phyloP scores from a whole-genome alignment of 2,888 invertebrate species.

The Synanthedon andrenaeformis region DNA sequence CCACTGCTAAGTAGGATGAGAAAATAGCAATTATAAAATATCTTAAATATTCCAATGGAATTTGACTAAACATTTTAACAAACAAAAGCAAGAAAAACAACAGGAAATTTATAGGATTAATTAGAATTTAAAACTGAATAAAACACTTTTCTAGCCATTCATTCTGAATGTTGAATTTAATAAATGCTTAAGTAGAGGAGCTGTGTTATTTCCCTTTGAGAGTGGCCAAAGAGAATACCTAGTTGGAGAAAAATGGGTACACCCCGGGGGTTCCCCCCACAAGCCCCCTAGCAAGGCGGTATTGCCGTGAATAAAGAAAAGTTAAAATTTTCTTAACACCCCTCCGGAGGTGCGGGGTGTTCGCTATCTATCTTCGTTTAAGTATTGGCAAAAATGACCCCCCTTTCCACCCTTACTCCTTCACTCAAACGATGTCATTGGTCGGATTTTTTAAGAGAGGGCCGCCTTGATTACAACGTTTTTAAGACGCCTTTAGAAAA shows the following conservation, averaged over 20 bases:
- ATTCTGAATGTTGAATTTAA: conserved; percentile 59
- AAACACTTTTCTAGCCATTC: conserved; percentile 52
- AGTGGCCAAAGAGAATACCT: conserved; percentile 57
- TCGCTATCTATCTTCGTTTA: conserved; percentile 64
- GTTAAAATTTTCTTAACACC: conserved; percentile 67
- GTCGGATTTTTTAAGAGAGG: conserved; percentile 20
- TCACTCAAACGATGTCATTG: conserved; percentile 48
- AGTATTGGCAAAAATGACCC: conserved; percentile 68
- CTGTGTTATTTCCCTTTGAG: conserved; percentile 60
- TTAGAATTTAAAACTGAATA: conserved; percentile 5
- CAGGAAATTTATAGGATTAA: conserved; percentile 1
- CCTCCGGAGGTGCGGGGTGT: conserved; percentile 28
- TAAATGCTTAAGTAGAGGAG: conserved; percentile 58
- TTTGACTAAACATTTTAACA: no score
- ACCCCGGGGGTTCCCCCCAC: conserved; percentile 17
- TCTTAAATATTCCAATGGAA: no score
- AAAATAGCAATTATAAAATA: no score
- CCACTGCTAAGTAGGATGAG: no score
- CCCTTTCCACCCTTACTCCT: conserved; percentile 32
- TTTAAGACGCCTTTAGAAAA: not conserved
- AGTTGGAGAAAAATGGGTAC: conserved; percentile 53
- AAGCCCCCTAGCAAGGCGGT: conserved; percentile 20
- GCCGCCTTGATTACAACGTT: not conserved
- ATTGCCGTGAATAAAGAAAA: conserved; percentile 64
- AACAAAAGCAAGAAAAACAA: not conserved